Base-by-base conservation (phyloP, 2,113 vertebrate species). In the Neogobius melanostomus region DNA sequence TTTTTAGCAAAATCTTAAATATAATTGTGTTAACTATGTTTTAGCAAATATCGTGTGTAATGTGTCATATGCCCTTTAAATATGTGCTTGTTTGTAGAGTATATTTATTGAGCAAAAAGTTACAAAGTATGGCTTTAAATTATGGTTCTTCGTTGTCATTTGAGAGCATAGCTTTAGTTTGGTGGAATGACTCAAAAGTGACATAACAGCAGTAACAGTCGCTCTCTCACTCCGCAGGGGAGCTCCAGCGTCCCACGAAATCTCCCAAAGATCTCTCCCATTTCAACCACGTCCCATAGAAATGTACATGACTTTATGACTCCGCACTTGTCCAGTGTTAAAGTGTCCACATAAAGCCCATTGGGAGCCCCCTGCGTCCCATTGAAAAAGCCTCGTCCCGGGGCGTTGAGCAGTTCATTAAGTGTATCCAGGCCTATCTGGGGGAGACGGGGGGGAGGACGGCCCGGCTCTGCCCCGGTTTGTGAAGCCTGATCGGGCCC, bases 401-500 rank as follows among this genome's bases (percentile, higher is more conserved):
- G 72, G 66, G 76, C 53, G 74, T 82, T 83, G 89, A 95, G 91
- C 92, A 90, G 91, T 75, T 71, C 83, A 82, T 88, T 88, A 90
- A 87, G 84, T 64, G 75, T 84, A 88, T 79, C 83, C 54, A 11
- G 74, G 79, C 88, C 84, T 67, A 50, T 76, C 69, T 57, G 36
- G 66, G 67, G 43, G 74, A 54, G 69, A 69, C 74, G 72, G 11
- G 11, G 11, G 81, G 79, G 73, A 81, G 43, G 42, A 82, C 11
- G 72, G 65, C 68, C 69, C 17, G 91, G 93, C 92, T 93, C 94
- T 92, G 90, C 91, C 62, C 77, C 93, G 92, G 93, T 98, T 97
- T 97, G 96, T 97, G 94, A 95, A 92, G 96, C 94, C 91, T 95
- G 93, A 92, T 87, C 95, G 94, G 91, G 92, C 93, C 93, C 93